These are phyloP conservation scores for Eufriesea mexicana DNA, from an alignment of 1,140 invertebrate genomes.

Conservation along the genomic window DNA sequence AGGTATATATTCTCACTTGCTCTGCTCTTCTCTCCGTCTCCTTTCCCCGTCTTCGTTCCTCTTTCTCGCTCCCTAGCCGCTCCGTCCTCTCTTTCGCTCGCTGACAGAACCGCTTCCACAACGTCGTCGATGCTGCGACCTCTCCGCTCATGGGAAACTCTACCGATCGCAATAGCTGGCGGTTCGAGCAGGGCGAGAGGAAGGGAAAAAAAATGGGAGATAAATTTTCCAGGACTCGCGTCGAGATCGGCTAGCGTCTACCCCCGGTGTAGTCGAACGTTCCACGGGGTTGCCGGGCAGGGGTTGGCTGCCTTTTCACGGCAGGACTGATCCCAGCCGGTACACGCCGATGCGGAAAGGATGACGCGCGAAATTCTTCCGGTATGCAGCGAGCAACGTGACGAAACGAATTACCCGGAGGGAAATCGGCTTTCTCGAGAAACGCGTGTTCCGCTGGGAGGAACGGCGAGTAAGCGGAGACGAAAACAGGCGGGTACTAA, in stretches of 20 bases:
- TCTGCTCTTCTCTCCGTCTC: conserved; percentile 51
- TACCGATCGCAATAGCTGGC: background rate
- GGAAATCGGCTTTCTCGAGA: too few relatives aligned
- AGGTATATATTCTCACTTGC: conserved; percentile 77
- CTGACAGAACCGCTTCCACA: background rate
- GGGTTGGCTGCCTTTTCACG: background rate
- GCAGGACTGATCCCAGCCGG: background rate
- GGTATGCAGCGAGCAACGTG: background rate
- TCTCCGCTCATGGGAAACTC: conserved; percentile 52
- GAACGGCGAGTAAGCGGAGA: too few relatives aligned
- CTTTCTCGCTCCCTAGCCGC: background rate
- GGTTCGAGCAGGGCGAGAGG: background rate
- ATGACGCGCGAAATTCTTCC: conserved; percentile 42
- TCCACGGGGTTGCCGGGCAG: too few relatives aligned
- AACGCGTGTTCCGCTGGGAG: background rate
- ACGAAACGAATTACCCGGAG: conserved; percentile 26
- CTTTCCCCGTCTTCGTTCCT: conserved; percentile 4
- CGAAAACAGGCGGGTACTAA: too few relatives aligned
- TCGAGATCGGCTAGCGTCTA: background rate
- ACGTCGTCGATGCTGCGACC: conserved; percentile 14
- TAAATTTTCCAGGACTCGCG: conserved; percentile 57
- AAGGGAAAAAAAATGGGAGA: conserved; percentile 33
- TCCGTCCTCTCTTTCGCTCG: background rate
- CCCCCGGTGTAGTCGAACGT: conserved; percentile 18
- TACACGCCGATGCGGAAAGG: conserved; percentile 24